A percentile compares a stretch with the other conserved stretches of the same genome.
Evolutionary conservation across 1,140 invertebrate species (phyloP).

Genomic region (Drosophila varians): DNA sequence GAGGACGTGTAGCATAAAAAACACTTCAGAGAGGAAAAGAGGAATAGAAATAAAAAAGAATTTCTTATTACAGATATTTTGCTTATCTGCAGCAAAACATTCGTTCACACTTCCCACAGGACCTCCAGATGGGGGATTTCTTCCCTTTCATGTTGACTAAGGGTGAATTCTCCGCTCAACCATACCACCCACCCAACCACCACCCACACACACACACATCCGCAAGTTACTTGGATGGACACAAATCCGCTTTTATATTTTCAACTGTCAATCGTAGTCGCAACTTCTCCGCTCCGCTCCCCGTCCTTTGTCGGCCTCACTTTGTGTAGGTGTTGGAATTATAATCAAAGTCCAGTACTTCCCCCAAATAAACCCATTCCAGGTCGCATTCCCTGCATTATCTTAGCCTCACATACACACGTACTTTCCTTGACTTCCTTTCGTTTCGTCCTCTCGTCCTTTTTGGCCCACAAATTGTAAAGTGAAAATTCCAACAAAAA

Average conservation of each 20-base stretch:
- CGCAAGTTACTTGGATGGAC: conserved; percentile 44
- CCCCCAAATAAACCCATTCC: neutral
- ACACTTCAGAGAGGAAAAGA: conserved; percentile 45
- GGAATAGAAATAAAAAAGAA: conserved; percentile 72
- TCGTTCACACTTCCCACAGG: conserved; percentile 72
- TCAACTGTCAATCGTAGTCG: conserved; percentile 76
- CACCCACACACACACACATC: conserved; percentile 6
- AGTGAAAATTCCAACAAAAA: conserved; percentile 77
- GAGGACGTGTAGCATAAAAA: conserved; percentile 76
- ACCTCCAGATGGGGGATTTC: neutral
- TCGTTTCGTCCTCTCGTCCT: conserved; percentile 5
- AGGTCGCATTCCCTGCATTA: conserved; percentile 42
- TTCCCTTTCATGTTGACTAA: conserved; percentile 34
- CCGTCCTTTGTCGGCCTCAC: conserved; percentile 4
- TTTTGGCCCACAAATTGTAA: conserved; percentile 62
- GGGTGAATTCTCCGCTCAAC: conserved; percentile 31
- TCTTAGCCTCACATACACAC: conserved; percentile 25
- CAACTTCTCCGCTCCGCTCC: conserved; percentile 54
- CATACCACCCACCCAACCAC: conserved; percentile 6
- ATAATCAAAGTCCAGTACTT: conserved; percentile 67
- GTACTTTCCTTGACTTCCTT: conserved; percentile 45
- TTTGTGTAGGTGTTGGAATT: conserved; percentile 75
- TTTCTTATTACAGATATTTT: conserved; percentile 81
- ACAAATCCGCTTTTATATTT: conserved; percentile 81
- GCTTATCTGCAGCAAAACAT: conserved; percentile 81